Conservation (phyloP, 2,113 vertebrate genomes). For the Callochromis pleurospilus region DNA sequence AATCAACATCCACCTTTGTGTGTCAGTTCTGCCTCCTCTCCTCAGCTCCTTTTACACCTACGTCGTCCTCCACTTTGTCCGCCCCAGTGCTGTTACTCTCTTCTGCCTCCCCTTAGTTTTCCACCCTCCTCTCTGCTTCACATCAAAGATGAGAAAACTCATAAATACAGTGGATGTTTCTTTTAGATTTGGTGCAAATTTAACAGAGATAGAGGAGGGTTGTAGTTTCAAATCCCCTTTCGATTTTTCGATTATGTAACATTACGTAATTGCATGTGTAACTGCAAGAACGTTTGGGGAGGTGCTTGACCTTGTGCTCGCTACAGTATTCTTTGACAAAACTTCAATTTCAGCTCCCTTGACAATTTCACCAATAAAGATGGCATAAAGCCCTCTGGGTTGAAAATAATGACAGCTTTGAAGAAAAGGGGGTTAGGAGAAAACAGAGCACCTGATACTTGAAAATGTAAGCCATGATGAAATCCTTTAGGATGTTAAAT, state of each 20-base stretch:
- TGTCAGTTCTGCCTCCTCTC: conserved; percentile 41
- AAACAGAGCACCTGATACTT: background rate
- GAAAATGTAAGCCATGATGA: background rate
- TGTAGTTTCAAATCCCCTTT: conserved; percentile 6
- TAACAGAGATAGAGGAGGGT: background rate
- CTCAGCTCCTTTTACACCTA: conserved; percentile 57
- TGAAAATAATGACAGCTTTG: background rate
- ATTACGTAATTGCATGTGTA: conserved; percentile 24
- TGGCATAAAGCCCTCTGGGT: background rate
- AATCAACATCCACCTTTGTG: conserved; percentile 52
- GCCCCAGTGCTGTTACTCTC: conserved; percentile 23
- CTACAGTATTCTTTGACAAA: background rate
- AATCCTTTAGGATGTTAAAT: background rate
- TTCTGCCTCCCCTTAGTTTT: conserved; percentile 6
- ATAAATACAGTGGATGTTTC: background rate
- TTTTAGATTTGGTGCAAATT: conserved; percentile 27
- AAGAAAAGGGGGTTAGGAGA: background rate
- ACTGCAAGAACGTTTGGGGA: background rate
- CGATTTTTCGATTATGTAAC: conserved; percentile 32
- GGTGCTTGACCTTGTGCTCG: background rate
- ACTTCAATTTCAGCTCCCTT: background rate
- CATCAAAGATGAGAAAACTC: conserved; percentile 23
- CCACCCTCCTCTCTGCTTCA: conserved; percentile 3
- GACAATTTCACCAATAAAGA: background rate
- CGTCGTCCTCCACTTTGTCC: conserved; percentile 30